Evolutionary conservation across 2,888 invertebrate species (phyloP), one percentile per base, ranked within the genome.

Genomic region (Pherbina coryleti): DNA sequence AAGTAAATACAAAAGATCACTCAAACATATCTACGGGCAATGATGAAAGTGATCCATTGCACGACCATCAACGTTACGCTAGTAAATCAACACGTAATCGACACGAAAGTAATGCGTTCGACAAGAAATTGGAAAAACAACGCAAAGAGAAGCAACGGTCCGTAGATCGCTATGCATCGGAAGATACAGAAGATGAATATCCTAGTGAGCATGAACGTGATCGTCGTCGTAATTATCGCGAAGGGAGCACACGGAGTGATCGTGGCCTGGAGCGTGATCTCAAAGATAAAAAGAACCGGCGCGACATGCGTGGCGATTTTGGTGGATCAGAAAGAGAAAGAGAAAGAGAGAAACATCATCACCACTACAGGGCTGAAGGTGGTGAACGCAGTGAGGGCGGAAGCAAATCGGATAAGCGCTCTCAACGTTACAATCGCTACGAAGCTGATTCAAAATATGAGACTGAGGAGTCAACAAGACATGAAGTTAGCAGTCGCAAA

Each of bases 361-460:
- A 81, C 44, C 81, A 82, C 77, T 79, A 79, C 31, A 28, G 25
- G 14, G 67, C 31, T n/a, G 79, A 80, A n/a, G 78, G 71, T 14
- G 78, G 81, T 82, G 82, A 81, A 85, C 81, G 82, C 49, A 79
- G 81, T 51, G 44, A 75, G 5, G 76, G 76, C 0, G 70, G 79
- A 28, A 79, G 80, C 22, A 82, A 82, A 64, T 75, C 72, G 3
- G 78, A 80, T 37, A 79, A 80, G 0, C 81, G 84, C 7, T 81
- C 80, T 0, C 79, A 79, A 62, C 91, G 85, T 71, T 73, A 57
- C 14, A 82, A 84, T 60, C 84, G 82, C 75, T 93, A 93, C 86
- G 93, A 94, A 81, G 91, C 91, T 0, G 93, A 94, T 77, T 92
- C 93, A 1, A 93, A 93, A 86, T 93, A 93, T 88, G 93, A 92